phyloP scores from a whole-genome alignment of 2,888 invertebrate genomes.

The Caenorhabditis angaria region DNA sequence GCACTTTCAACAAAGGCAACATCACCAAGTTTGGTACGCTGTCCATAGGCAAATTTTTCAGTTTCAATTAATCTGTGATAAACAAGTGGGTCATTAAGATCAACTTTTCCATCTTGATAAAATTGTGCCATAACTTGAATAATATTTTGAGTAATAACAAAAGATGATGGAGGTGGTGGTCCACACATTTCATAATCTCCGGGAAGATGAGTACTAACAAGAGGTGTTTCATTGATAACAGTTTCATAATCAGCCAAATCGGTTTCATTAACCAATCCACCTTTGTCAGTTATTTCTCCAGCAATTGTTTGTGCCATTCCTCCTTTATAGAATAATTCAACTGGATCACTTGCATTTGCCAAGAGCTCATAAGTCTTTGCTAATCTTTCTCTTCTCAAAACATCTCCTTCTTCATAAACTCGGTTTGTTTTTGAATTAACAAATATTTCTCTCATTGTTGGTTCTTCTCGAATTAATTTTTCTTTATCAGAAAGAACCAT shows the following conservation, averaged over 20 bases:
- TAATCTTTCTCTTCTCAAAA: constrained; percentile 60
- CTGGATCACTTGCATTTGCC: constrained; percentile 66
- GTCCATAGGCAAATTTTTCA: constrained; percentile 90
- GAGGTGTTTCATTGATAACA: constrained; percentile 62
- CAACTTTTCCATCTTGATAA: constrained; percentile 58
- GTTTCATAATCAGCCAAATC: constrained; percentile 66
- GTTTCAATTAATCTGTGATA: constrained; percentile 88
- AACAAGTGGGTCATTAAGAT: constrained; percentile 74
- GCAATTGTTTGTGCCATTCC: constrained; percentile 71
- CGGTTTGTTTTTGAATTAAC: constrained; percentile 67
- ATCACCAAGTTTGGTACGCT: constrained; percentile 77
- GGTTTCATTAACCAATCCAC: constrained; percentile 59
- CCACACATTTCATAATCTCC: constrained; percentile 80
- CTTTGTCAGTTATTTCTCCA: constrained; percentile 67
- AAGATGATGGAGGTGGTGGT: constrained; percentile 87
- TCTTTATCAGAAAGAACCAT: constrained; percentile 66
- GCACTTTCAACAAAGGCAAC: constrained; percentile 80
- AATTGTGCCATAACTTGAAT: constrained; percentile 80
- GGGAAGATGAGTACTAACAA: constrained; percentile 36
- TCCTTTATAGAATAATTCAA: constrained; percentile 71
- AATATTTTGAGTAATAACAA: constrained; percentile 83
- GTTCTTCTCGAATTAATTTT: constrained; percentile 61
- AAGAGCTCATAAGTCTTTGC: constrained; percentile 48
- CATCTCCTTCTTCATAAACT: constrained; percentile 71
- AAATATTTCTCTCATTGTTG: constrained; percentile 67